phyloP scores from a whole-genome alignment of 1,140 invertebrate genomes.

The Ridgeia piscesae region DNA sequence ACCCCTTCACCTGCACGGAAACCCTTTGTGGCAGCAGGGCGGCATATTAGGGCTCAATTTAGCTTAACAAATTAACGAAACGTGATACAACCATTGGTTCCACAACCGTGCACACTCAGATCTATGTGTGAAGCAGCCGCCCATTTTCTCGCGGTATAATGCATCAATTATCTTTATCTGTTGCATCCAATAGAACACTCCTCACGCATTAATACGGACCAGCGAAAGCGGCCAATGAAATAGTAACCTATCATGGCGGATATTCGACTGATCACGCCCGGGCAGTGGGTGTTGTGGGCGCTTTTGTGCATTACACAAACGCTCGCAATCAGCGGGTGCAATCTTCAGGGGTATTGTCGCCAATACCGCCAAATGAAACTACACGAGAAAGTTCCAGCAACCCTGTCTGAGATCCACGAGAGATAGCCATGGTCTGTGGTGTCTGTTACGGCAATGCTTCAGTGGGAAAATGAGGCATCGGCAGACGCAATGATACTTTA shows the following conservation, averaged over 20 bases:
- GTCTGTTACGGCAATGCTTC: background rate
- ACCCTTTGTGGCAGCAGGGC: background rate
- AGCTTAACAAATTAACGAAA: constrained; percentile 6
- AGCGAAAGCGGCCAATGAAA: background rate
- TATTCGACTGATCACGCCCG: background rate
- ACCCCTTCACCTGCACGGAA: background rate
- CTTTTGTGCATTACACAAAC: background rate
- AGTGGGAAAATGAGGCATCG: background rate
- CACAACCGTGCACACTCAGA: background rate
- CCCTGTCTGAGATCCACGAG: background rate
- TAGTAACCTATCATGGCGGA: background rate
- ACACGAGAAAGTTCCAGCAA: background rate
- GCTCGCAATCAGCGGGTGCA: background rate
- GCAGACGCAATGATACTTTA: background rate
- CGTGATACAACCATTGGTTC: background rate
- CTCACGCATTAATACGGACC: background rate
- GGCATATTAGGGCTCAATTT: background rate
- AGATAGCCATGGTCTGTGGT: background rate
- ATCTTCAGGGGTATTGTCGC: background rate
- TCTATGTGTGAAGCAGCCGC: too few species aligned
- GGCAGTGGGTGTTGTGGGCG: background rate
- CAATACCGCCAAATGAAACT: background rate
- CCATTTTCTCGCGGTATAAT: background rate
- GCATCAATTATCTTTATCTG: background rate
- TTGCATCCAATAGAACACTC: background rate